Percentiles rank a stretch among this genome's conserved stretches.
Evolutionary conservation across 2,113 vertebrate genomes (phyloP).

Genomic region (Hypanus sabinus): DNA sequence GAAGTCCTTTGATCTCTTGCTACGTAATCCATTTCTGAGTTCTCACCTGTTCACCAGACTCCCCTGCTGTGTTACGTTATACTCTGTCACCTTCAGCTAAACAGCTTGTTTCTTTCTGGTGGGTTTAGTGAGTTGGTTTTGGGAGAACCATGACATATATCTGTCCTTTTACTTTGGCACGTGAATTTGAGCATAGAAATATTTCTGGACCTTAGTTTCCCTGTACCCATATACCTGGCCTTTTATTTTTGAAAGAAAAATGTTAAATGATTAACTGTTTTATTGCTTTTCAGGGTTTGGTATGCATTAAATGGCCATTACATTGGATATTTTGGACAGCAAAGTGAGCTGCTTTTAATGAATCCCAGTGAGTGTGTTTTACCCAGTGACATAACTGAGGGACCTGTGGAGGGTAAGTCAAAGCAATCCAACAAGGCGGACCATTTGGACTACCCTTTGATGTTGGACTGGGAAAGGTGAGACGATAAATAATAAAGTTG

Average conservation of each 20-base stretch:
- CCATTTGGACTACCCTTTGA: conserved; percentile 21
- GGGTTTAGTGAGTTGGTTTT: neutral
- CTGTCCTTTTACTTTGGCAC: neutral
- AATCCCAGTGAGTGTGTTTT: neutral
- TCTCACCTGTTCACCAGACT: neutral
- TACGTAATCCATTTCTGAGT: neutral
- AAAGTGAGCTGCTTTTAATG: neutral
- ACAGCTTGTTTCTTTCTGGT: neutral
- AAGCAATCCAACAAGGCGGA: neutral
- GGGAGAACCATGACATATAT: neutral
- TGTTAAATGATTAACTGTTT: conserved; percentile 18
- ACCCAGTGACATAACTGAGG: conserved; percentile 23
- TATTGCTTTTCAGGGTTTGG: conserved; percentile 27
- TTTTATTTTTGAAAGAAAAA: neutral
- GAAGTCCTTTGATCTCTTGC: neutral
- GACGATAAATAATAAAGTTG: neutral
- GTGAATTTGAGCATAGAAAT: neutral
- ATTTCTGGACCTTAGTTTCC: neutral
- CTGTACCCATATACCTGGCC: neutral
- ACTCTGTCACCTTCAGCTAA: neutral
- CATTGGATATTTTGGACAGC: conserved; percentile 38
- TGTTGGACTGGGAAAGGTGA: conserved; percentile 32
- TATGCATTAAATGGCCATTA: conserved; percentile 36
- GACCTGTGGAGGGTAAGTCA: conserved; percentile 5
- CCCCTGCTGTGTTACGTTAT: neutral